Conservation (phyloP, 2,113 vertebrate genomes). For the Syrrhaptes paradoxus region DNA sequence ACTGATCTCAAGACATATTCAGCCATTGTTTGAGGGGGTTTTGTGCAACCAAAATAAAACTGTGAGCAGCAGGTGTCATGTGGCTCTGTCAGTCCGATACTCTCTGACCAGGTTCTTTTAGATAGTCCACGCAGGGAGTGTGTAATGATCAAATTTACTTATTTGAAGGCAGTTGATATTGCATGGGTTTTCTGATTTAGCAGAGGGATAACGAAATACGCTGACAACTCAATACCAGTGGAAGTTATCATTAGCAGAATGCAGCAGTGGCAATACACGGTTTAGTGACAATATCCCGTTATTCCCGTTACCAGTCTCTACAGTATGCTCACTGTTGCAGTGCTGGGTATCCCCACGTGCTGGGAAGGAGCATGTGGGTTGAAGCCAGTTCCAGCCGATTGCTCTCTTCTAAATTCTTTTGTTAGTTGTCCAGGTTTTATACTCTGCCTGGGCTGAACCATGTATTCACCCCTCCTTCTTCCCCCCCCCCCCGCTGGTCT, state of each 20-base stretch:
- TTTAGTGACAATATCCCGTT: neutral
- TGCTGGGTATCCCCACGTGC: neutral
- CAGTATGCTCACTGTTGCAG: too few species aligned
- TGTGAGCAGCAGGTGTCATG: neutral
- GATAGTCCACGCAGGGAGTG: neutral
- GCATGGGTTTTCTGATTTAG: neutral
- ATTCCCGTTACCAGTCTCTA: neutral
- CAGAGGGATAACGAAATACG: neutral
- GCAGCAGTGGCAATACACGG: neutral
- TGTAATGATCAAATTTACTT: neutral
- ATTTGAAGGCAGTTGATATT: neutral
- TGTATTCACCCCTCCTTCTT: neutral
- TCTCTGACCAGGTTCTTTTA: neutral
- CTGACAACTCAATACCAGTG: neutral
- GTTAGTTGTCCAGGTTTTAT: neutral
- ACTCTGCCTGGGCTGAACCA: neutral
- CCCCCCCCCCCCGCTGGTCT: neutral
- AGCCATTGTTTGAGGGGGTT: neutral
- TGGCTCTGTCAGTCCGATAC: neutral
- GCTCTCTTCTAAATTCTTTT: neutral
- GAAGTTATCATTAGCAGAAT: neutral
- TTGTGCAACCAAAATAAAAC: neutral
- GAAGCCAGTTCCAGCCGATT: neutral
- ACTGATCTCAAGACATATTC: neutral
- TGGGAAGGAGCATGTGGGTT: rapidly evolving